These are phyloP conservation scores for Aricia agestis DNA, from an alignment of 1,140 invertebrate species.

Conservation along the genomic window DNA sequence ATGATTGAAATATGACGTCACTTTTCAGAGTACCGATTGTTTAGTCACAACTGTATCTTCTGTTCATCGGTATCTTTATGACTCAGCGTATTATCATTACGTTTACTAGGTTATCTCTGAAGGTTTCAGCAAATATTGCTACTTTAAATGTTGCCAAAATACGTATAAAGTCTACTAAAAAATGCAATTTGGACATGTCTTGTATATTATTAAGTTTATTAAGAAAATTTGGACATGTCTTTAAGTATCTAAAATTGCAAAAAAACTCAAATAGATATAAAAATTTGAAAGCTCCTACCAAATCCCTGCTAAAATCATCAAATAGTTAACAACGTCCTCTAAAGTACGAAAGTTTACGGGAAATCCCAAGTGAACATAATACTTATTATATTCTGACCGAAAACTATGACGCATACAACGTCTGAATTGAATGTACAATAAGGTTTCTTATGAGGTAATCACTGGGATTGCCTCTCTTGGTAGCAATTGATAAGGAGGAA, in stretches of 20 bases:
- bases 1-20: not conserved
- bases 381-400: not conserved
- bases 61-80: slow-evolving; percentile 3
- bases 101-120: not conserved
- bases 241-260: too few species aligned
- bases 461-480: too few species aligned
- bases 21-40: not conserved
- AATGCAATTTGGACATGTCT: too few species aligned
- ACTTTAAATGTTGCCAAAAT: not conserved
- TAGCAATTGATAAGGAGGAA: not conserved
- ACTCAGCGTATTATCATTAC: not conserved
- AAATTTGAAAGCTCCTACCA: not conserved
- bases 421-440: not conserved
- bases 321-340: not conserved
- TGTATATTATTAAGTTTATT: too few species aligned
- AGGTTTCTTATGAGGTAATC: not conserved
- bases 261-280: not conserved
- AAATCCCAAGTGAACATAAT: not conserved
- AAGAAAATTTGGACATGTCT: too few species aligned
- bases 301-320: not conserved
- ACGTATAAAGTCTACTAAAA: too few species aligned
- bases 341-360: not conserved
- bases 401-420: not conserved
- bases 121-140: not conserved
- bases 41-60: not conserved